Base-by-base conservation (phyloP, 2,797 vertebrate genomes). In the Argentina silus region DNA sequence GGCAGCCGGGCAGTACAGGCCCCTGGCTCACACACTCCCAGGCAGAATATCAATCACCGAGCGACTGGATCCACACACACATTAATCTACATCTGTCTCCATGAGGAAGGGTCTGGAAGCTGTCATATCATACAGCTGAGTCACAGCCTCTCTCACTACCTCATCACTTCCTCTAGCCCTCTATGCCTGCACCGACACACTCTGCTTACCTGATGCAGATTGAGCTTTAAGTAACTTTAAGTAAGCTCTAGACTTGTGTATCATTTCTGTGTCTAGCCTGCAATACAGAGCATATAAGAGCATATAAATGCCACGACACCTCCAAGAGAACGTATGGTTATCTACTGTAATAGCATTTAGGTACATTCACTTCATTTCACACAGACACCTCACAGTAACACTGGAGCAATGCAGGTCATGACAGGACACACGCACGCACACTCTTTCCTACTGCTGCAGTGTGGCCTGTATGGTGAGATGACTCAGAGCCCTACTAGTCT, bases 91-190 rank as follows among this genome's bases (percentile, higher is more conserved):
- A 74, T 79, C 43, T 14, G 61, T 12, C 67, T 74, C 66, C 51
- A 67, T 77, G 75, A 76, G 67, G 63, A 63, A n/a, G 45, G 72
- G 63, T 76, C 73, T 77, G 69, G 72, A 69, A 72, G 59, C 43
- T 48, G 78, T 76, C 73, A 73, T 70, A 65, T 70, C 43, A 74
- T 45, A 66, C 15, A 67, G 80, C 80, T 79, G 78, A 87, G 81
- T 85, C 82, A 76, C 56, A 75, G 66, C 72, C 44, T 69, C 43
- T 72, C 59, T 69, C 7, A 42, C 79, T 70, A 74, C 81, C 51
- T 56, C 48, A 27, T 43, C 55, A 1, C n/a, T 44, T 11, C 69
- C 73, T 69, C 80, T 73, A 75, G 17, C 65, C 62, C 56, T 69
- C 65, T 42, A 47, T 59, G 75, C 11, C 23, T 9, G 12, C 57